A percentile compares a stretch with the other conserved stretches of the same genome.
Evolutionary conservation across 2,113 vertebrate species (phyloP).

Genomic region (Epinephelus fuscoguttatus): DNA sequence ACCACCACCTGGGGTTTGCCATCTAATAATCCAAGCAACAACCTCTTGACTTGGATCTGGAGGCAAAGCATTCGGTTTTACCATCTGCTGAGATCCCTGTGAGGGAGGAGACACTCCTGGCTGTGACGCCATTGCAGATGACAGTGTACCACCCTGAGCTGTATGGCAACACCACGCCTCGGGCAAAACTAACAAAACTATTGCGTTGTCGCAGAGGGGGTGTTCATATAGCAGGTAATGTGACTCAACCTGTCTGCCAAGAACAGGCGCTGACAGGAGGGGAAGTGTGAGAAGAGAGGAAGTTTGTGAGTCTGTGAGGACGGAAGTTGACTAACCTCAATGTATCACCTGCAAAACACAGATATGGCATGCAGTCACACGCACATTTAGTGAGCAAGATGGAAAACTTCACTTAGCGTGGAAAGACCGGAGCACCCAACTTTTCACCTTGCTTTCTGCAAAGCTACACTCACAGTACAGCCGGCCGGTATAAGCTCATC

Average conservation of each 20-base stretch:
- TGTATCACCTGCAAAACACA: constrained; percentile 58
- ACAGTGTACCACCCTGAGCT: background rate
- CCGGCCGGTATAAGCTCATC: background rate
- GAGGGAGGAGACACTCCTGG: constrained; percentile 8
- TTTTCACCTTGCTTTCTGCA: background rate
- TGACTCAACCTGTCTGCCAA: constrained; percentile 72
- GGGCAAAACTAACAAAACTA: background rate
- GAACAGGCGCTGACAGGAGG: constrained; percentile 50
- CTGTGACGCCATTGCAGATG: constrained; percentile 12
- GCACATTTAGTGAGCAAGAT: background rate
- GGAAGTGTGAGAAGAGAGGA: constrained; percentile 72
- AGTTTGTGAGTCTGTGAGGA: constrained; percentile 45
- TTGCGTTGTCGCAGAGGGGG: background rate
- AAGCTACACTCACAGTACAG: background rate
- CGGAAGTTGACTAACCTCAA: constrained; percentile 75
- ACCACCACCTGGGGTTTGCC: constrained; percentile 12
- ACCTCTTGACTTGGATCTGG: background rate
- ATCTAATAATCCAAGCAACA: constrained; percentile 20
- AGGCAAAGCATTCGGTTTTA: background rate
- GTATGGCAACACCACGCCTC: constrained; percentile 45
- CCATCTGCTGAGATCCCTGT: constrained; percentile 29
- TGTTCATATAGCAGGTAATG: constrained; percentile 44
- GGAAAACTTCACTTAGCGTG: background rate
- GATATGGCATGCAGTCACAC: background rate
- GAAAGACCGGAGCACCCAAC: background rate